phyloP scores from a whole-genome alignment of 2,888 invertebrate species.

The Apamea sordens region DNA sequence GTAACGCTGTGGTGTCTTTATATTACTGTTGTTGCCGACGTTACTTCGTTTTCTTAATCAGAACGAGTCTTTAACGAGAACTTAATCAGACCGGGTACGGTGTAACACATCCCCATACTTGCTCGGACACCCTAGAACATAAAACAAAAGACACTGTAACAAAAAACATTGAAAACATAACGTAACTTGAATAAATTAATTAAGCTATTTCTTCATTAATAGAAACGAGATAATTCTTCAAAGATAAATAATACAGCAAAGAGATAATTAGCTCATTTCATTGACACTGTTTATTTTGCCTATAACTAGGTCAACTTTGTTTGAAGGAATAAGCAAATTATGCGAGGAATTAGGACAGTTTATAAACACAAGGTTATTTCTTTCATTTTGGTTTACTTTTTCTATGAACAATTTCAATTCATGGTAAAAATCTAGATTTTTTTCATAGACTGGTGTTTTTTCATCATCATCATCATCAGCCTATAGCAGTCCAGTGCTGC shows the following conservation, averaged over 20 bases:
- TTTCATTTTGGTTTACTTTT: not conserved
- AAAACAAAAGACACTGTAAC: not conserved
- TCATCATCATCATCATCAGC: no score
- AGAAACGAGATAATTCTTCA: not conserved
- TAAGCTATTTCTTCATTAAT: not conserved
- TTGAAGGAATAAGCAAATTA: not conserved
- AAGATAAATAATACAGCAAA: not conserved
- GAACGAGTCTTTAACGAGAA: no score
- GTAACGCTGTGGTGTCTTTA: no score
- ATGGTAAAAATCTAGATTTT: not conserved
- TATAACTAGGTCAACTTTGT: constrained; percentile 15
- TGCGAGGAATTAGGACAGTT: not conserved
- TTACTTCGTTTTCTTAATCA: no score
- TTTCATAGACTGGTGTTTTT: no score
- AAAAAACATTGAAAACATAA: not conserved
- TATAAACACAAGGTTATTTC: not conserved
- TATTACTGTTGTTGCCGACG: no score
- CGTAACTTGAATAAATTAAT: not conserved
- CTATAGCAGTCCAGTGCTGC: no score
- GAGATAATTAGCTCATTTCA: constrained; percentile 22
- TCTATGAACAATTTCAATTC: not conserved
- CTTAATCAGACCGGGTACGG: no score
- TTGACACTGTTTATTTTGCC: constrained; percentile 18
- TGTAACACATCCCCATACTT: no score
- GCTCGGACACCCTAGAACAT: not conserved